Evolutionary conservation across 2,888 invertebrate genomes (phyloP), one percentile per base, ranked within the genome.

Genomic region (Dione vanillae): DNA sequence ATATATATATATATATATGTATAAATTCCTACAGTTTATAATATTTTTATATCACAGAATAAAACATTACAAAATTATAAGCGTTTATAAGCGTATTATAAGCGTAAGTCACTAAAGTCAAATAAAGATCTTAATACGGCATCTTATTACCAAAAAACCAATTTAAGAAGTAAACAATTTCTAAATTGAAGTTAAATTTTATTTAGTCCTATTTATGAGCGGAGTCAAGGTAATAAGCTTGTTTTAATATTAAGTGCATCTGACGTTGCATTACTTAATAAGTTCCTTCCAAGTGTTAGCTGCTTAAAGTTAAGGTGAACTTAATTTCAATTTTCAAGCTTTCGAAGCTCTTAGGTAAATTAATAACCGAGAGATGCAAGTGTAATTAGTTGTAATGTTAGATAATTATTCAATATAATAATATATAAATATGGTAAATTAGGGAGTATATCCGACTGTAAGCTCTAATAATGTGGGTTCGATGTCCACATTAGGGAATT

Each of bases 231-330:
- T 20, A 49, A 6, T 45, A 49, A 27, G 47, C 35, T 62, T 12
- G 16, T 49, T 19, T 37, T 9, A 58, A 37, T n/a, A 19, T 12
- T 19, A 58, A 19, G 37, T 49, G 45, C 62, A 37, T 40, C 62
- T 14, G 11, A 58, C 37, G 20, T 47, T 67, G 16, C 58, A 67
- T 67, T 67, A 51, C 9, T 59, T 67, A 67, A 41, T 67, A 51
- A 41, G 35, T 59, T 59, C n/a, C n/a, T n/a, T 47, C 10, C 9
- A 16, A 59, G 16, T 49, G 59, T 51, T 59, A 14, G 40, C 40
- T 59, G 14, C 27, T 35, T 40, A n/a, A 20, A 19, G 19, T 58
- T 43, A 27, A 35, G 41, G 37, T 51, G 20, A 59, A 59, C 27
- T 43, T 54, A 35, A 54, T 54, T 37, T 27, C 35, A 54, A 16